These are phyloP conservation scores for Pachymerium ferrugineum DNA, from an alignment of 2,888 invertebrate species.

Conservation along the genomic window DNA sequence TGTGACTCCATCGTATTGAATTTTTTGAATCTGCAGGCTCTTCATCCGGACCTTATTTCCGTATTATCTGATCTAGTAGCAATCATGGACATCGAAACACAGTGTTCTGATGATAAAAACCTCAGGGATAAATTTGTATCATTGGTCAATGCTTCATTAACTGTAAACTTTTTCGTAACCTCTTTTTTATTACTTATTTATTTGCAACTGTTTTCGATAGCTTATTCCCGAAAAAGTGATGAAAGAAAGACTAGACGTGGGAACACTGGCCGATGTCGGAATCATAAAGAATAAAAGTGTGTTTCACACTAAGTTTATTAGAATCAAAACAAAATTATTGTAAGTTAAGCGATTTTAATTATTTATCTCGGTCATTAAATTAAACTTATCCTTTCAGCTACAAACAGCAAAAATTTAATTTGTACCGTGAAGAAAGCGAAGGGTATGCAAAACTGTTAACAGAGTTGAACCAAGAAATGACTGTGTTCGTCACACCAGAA, in stretches of 20 bases:
- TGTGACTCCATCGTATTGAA: neutral
- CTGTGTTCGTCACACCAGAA: conserved; percentile 36
- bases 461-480: conserved; percentile 73
- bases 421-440: conserved; percentile 97
- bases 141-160: conserved; percentile 42
- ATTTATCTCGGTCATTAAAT: conserved; percentile 26
- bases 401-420: conserved; percentile 97
- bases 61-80: conserved; percentile 77
- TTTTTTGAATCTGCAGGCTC: conserved; percentile 51
- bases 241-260: conserved; percentile 88
- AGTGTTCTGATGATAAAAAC: conserved; percentile 61
- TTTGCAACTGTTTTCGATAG: too few relatives aligned
- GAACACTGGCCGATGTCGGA: conserved; percentile 85
- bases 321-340: conserved; percentile 96
- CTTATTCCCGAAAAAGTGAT: conserved; percentile 66
- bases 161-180: conserved; percentile 36
- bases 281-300: conserved; percentile 75
- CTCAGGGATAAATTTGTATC: conserved; percentile 61
- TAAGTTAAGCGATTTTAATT: conserved; percentile 58
- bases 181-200: neutral
- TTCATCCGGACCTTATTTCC: conserved; percentile 74
- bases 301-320: conserved; percentile 91
- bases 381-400: conserved; percentile 64
- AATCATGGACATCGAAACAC: conserved; percentile 73
- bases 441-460: conserved; percentile 95